Conservation (phyloP, 2,888 invertebrate genomes). For the Megaustenia siamemsis region DNA sequence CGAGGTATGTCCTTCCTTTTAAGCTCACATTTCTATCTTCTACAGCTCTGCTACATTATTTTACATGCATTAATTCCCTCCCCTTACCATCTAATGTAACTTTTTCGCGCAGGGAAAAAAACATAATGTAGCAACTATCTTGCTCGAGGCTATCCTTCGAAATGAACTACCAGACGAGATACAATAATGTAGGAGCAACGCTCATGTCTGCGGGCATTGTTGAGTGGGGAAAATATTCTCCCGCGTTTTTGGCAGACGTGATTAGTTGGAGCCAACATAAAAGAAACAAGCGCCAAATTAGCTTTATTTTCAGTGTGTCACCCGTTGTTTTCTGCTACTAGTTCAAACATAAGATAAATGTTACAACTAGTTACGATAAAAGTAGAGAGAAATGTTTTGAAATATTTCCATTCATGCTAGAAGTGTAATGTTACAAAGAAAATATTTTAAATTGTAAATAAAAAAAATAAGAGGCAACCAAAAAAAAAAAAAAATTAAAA, state of each 20-base stretch:
- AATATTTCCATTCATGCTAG: no score
- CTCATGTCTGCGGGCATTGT: neutral
- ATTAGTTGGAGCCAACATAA: neutral
- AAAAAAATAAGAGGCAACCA: no score
- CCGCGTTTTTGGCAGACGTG: neutral
- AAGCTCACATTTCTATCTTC: neutral
- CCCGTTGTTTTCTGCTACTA: neutral
- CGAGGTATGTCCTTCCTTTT: neutral
- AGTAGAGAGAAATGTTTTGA: neutral
- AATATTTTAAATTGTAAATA: no score
- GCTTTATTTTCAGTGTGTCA: constrained; percentile 34
- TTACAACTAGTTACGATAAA: neutral
- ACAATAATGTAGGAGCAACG: constrained; percentile 16
- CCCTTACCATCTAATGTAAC: neutral
- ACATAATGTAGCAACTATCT: neutral
- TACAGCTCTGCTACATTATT: neutral
- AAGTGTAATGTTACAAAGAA: no score
- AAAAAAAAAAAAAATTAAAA: no score
- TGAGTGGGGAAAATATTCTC: neutral
- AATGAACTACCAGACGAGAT: constrained; percentile 1
- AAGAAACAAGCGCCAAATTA: constrained; percentile 14
- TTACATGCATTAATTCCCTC: neutral
- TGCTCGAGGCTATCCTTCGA: neutral
- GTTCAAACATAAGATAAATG: neutral
- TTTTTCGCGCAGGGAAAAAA: neutral